Conservation (phyloP, 2,113 vertebrate genomes). For the Bagarius yarrelli region DNA sequence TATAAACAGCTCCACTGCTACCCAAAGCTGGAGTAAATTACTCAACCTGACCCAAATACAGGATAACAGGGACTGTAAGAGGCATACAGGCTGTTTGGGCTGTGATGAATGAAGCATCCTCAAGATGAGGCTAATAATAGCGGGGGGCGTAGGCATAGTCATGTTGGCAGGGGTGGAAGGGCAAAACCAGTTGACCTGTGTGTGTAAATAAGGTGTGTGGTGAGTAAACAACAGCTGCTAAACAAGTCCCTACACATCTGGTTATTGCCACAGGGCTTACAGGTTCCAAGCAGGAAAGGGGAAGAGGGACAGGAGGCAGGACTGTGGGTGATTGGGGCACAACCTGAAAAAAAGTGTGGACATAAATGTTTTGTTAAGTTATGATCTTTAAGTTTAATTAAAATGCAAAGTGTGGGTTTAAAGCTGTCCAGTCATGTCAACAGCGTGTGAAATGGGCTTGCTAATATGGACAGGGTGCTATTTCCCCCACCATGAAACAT, state of each 20-base stretch:
- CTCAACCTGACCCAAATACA: constrained; percentile 57
- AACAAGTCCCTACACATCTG: constrained; percentile 69
- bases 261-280: constrained; percentile 62
- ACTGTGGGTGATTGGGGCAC: constrained; percentile 33
- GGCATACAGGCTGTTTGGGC: constrained; percentile 50
- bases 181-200: constrained; percentile 64
- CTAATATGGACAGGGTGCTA: neutral
- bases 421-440: neutral
- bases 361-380: constrained; percentile 59
- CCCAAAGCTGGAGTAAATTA: constrained; percentile 46
- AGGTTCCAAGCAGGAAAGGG: constrained; percentile 64
- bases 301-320: constrained; percentile 17
- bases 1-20: constrained; percentile 51
- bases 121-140: constrained; percentile 68
- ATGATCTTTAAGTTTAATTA: neutral
- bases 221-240: constrained; percentile 79
- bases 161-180: constrained; percentile 40
- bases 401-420: neutral
- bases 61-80: constrained; percentile 57
- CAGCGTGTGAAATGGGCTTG: neutral
- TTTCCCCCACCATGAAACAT: no score
- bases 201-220: constrained; percentile 85
- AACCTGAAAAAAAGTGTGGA: constrained; percentile 39
- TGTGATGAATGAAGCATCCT: constrained; percentile 60
- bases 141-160: constrained; percentile 44